Evolutionary conservation across 2,888 invertebrate genomes (phyloP), one percentile per base, ranked within the genome.

Genomic region (Tetragonula carbonaria): DNA sequence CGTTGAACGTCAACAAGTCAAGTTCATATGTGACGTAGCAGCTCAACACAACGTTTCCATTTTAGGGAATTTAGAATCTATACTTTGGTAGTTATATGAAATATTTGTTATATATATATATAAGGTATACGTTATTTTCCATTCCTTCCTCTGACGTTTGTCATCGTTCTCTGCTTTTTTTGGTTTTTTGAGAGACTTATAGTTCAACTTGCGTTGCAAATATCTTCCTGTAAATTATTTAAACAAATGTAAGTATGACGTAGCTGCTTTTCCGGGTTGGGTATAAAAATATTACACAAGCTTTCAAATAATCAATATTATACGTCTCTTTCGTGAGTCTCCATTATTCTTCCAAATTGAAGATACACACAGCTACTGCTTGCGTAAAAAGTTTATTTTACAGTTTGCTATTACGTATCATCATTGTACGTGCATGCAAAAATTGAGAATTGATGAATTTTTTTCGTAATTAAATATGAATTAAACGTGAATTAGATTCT

Each of bases 141-240:
- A 33, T 70, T 14, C 1, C 23, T 16, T 28, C 16, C 0, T 38
- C 33, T 51, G 23, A 73, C 8, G 8, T 8, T 8, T 8, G 8
- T 45, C 1, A 14, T 50, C 23, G 13, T 23, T 77, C 73, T 14
- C 33, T 5, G 55, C 8, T 83, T 72, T 21, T 84, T 11, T 21
- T 72, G 2, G 4, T 57, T 76, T 83, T 33, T n/a, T 45, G 14
- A 74, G 67, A 21, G 18, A 71, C 50, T 57, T 65, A 45, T 8
- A 5, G 8, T 72, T 38, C 51, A 5, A 13, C 5, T 74, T 84
- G 66, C n/a, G 63, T 84, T 77, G 65, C 68, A 70, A 70, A 59
- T 77, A 65, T 84, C 51, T 84, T 72, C 28, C 33, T 78, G 18
- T 78, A 84, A 84, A 74, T 84, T 78, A 53, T 66, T 84, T 70